These are phyloP conservation scores for Phalacrocorax aristotelis DNA, from an alignment of 2,113 vertebrate genomes.

Conservation along the genomic window DNA sequence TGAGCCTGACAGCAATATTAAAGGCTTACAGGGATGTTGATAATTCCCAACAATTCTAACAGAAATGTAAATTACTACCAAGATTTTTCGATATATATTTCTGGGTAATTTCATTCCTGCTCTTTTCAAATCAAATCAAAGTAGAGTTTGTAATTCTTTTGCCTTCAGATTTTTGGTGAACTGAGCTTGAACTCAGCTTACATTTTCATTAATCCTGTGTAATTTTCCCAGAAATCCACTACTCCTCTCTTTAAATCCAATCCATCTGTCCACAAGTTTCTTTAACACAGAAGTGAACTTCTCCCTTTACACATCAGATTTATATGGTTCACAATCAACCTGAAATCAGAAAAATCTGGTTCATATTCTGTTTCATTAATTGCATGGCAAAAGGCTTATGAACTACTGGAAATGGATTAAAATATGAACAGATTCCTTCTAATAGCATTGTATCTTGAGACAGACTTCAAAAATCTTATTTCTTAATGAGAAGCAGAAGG, in stretches of 20 bases:
- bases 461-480: neutral
- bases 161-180: neutral
- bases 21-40: neutral
- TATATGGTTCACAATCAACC: neutral
- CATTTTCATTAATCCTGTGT: neutral
- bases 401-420: neutral
- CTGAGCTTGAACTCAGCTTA: neutral
- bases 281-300: neutral
- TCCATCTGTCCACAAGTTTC: neutral
- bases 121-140: neutral
- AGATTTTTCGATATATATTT: neutral
- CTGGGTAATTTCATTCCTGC: neutral
- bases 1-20: neutral
- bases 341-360: neutral
- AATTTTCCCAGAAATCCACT: neutral
- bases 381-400: neutral
- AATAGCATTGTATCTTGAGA: neutral
- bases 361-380: neutral
- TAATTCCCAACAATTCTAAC: neutral
- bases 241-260: constrained; percentile 1
- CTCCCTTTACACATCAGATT: neutral
- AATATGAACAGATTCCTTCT: neutral
- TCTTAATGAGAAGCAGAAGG: neutral
- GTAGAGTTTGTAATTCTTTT: neutral
- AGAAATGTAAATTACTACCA: neutral